Evolutionary conservation across 2,888 invertebrate species (phyloP).

Genomic region (Agrilus mali): DNA sequence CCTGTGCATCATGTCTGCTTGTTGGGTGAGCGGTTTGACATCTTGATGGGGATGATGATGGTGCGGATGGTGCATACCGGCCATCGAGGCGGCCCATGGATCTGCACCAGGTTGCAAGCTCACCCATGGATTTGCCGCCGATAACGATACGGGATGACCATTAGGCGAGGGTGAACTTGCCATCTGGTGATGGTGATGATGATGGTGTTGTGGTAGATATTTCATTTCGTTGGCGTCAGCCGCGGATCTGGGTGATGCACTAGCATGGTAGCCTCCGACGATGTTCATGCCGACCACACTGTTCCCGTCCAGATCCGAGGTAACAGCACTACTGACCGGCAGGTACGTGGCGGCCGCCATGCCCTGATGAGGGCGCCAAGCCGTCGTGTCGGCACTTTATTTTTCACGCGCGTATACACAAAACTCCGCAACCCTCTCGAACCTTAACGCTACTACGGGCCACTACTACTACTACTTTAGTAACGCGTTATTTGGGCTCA

Average conservation of each 20-base stretch:
- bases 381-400: slow-evolving; percentile 28
- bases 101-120: slow-evolving; percentile 64
- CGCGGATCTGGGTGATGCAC: slow-evolving; percentile 75
- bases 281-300: slow-evolving; percentile 57
- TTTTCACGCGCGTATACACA: background rate
- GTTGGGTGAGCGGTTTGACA: slow-evolving; percentile 67
- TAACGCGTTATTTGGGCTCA: slow-evolving; percentile 31
- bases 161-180: slow-evolving; percentile 56
- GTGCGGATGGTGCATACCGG: slow-evolving; percentile 55
- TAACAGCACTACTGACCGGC: slow-evolving; percentile 58
- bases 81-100: slow-evolving; percentile 64
- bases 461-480: background rate
- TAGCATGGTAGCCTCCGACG: slow-evolving; percentile 66
- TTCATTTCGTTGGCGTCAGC: slow-evolving; percentile 89
- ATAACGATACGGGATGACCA: slow-evolving; percentile 43
- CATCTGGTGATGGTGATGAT: slow-evolving; percentile 62
- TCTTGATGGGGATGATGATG: slow-evolving; percentile 66
- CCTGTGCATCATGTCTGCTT: slow-evolving; percentile 40
- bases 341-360: slow-evolving; percentile 96
- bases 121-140: slow-evolving; percentile 62
- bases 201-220: slow-evolving; percentile 79
- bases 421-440: slow-evolving; percentile 2
- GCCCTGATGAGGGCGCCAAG: slow-evolving; percentile 52
- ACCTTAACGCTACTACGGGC: slow-evolving; percentile 5
- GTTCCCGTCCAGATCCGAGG: slow-evolving; percentile 62